Conservation (phyloP, 2,888 invertebrate genomes). For the Protodeltote pygarga region DNA sequence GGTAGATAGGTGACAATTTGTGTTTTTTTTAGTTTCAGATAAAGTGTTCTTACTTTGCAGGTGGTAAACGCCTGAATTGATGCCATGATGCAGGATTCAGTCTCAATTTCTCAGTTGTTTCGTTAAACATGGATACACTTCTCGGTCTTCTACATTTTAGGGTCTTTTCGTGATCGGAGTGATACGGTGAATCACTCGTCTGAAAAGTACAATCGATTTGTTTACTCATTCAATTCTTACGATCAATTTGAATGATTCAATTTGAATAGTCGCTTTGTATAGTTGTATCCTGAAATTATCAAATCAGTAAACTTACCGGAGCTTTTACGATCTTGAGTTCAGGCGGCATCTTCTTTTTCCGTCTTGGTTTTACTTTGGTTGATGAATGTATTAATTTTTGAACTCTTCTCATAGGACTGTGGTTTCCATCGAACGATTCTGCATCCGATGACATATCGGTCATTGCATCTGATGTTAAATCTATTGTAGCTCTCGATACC, state of each 20-base stretch:
- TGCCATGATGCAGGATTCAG: slow-evolving; percentile 84
- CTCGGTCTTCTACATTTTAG: slow-evolving; percentile 74
- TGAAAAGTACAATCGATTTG: slow-evolving; percentile 50
- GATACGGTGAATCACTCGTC: slow-evolving; percentile 83
- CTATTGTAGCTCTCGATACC: slow-evolving; percentile 87
- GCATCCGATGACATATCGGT: slow-evolving; percentile 89
- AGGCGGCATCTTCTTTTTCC: slow-evolving; percentile 85
- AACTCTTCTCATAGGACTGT: slow-evolving; percentile 79
- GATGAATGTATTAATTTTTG: slow-evolving; percentile 76
- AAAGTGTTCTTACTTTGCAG: slow-evolving; percentile 71
- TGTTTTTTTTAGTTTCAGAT: slow-evolving; percentile 1
- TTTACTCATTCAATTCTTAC: neutral
- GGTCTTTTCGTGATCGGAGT: slow-evolving; percentile 77
- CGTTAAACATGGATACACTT: slow-evolving; percentile 81
- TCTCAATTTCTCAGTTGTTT: slow-evolving; percentile 73
- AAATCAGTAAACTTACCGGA: slow-evolving; percentile 60
- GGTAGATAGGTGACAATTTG: no score
- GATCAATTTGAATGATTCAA: neutral
- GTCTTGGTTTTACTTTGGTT: slow-evolving; percentile 71
- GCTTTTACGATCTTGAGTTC: slow-evolving; percentile 82
- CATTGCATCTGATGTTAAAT: slow-evolving; percentile 89
- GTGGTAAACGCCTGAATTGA: slow-evolving; percentile 79
- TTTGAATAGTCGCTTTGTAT: slow-evolving; percentile 5
- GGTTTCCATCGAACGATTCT: slow-evolving; percentile 80
- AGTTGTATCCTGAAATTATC: neutral